Conservation (phyloP, 1,140 invertebrate genomes). For the Nymphalis io region DNA sequence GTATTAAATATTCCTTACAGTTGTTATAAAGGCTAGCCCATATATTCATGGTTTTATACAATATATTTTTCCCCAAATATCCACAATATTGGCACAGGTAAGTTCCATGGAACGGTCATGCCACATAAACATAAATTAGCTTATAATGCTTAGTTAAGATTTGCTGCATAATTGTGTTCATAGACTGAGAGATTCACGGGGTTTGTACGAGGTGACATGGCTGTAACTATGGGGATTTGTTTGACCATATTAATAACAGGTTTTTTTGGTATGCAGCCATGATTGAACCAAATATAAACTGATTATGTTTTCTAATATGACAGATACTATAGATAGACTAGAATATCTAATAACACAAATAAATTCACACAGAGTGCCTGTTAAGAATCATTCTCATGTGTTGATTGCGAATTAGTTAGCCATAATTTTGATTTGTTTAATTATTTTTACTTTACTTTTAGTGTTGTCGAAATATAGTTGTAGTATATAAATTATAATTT, state of each 20-base stretch:
- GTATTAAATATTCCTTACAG: slow-evolving; percentile 46
- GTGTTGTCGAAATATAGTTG: slow-evolving; percentile 71
- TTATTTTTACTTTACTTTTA: slow-evolving; percentile 66
- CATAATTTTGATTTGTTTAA: slow-evolving; percentile 73
- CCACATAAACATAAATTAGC: slow-evolving; percentile 77
- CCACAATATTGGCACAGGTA: slow-evolving; percentile 45
- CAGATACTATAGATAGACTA: slow-evolving; percentile 56
- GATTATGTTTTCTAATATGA: slow-evolving; percentile 30
- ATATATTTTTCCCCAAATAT: neutral
- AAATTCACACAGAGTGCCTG: slow-evolving; percentile 80
- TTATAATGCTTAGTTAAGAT: slow-evolving; percentile 80
- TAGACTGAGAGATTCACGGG: slow-evolving; percentile 63
- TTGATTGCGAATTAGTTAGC: slow-evolving; percentile 69
- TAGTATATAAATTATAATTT: slow-evolving; percentile 59
- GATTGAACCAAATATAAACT: slow-evolving; percentile 13
- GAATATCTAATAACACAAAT: slow-evolving; percentile 63
- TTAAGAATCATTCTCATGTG: slow-evolving; percentile 66
- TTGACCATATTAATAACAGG: slow-evolving; percentile 38
- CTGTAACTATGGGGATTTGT: slow-evolving; percentile 41
- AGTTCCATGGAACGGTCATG: slow-evolving; percentile 70
- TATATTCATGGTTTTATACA: slow-evolving; percentile 8
- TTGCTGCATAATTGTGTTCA: slow-evolving; percentile 80
- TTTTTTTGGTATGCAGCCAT: slow-evolving; percentile 4
- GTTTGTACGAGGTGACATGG: slow-evolving; percentile 34
- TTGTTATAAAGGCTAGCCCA: neutral